Conservation (phyloP, 2,113 vertebrate species). For the Plecturocebus donacophilus region DNA sequence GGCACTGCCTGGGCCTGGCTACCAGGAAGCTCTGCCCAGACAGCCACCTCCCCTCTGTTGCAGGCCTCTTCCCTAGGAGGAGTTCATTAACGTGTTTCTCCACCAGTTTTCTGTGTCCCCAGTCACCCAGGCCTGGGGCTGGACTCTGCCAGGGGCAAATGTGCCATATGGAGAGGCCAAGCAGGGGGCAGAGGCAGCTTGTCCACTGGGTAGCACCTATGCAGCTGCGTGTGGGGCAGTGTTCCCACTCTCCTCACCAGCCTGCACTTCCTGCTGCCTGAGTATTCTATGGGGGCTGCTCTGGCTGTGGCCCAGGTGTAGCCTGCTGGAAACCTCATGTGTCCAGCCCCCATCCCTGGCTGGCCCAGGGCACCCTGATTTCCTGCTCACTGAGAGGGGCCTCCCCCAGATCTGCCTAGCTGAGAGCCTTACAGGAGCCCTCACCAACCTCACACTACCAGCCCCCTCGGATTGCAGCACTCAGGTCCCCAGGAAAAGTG, state of each 20-base stretch:
- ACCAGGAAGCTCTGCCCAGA: not conserved
- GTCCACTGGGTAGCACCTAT: not conserved
- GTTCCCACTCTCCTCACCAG: not conserved
- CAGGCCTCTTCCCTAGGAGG: not conserved
- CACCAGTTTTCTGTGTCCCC: not conserved
- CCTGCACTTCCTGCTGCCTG: not conserved
- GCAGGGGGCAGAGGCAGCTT: not conserved
- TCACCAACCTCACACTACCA: not conserved
- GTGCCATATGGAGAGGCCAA: not conserved
- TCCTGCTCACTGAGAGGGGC: not conserved
- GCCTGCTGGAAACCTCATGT: not conserved
- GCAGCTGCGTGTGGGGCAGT: not conserved
- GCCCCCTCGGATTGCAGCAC: too few relatives aligned
- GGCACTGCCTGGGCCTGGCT: not conserved
- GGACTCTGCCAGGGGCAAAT: not conserved
- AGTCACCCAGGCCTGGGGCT: not conserved
- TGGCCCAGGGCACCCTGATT: not conserved
- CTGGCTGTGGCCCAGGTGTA: not conserved
- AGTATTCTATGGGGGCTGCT: not conserved
- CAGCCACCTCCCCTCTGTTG: not conserved
- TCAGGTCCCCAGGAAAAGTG: not conserved
- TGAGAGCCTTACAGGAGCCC: not conserved
- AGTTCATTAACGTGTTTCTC: not conserved
- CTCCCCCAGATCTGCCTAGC: fast-evolving
- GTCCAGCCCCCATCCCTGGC: not conserved